These are phyloP conservation scores for Malacosoma neustria DNA, from an alignment of 2,888 invertebrate species.

Conservation along the genomic window DNA sequence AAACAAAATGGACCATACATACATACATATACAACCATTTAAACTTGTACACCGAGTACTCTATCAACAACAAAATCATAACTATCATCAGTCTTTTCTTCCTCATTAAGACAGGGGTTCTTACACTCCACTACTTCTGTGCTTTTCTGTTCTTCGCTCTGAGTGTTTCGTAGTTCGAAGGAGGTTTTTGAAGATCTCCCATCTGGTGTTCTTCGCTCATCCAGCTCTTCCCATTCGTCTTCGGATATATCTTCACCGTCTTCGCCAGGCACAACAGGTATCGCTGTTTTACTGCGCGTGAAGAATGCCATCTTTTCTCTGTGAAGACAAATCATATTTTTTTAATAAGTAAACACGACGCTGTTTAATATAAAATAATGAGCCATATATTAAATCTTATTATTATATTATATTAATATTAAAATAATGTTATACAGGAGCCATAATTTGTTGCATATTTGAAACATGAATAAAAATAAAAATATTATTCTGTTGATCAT, in stretches of 20 bases:
- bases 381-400: neutral
- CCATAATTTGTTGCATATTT: too few relatives aligned
- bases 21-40: conserved; percentile 25
- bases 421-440: neutral
- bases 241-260: conserved; percentile 62
- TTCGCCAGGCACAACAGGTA: conserved; percentile 84
- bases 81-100: conserved; percentile 74
- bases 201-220: conserved; percentile 59
- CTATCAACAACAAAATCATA: conserved; percentile 90
- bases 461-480: too few relatives aligned
- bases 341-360: neutral
- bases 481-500: too few relatives aligned
- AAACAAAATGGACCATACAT: conserved; percentile 1
- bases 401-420: neutral
- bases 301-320: conserved; percentile 99
- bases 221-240: conserved; percentile 63
- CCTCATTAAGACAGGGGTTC: conserved; percentile 40
- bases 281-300: conserved; percentile 84
- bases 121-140: conserved; percentile 49
- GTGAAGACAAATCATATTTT: conserved; percentile 27
- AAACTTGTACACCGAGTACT: conserved; percentile 90
- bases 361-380: neutral
- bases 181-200: conserved; percentile 64
- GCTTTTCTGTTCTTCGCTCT: conserved; percentile 3
- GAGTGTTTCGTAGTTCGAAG: conserved; percentile 37